A percentile compares a stretch with the other conserved stretches of the same genome.
These are phyloP conservation scores for Calephelis perditalis DNA, from an alignment of 2,888 invertebrate species.

Conservation along the genomic window DNA sequence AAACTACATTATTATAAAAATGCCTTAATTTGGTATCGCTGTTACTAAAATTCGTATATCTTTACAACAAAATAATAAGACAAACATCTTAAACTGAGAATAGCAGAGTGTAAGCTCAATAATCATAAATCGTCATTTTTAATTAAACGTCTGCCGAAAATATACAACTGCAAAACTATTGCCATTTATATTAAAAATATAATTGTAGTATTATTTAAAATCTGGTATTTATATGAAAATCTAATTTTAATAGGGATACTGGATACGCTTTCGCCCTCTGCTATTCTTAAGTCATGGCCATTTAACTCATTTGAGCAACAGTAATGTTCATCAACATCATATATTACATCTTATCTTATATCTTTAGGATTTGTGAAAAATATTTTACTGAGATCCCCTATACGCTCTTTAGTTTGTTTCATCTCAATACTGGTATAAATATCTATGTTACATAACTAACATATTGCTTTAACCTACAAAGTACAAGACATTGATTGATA, in stretches of 20 bases:
- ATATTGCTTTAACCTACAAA: conserved; percentile 37
- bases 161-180: too few species aligned
- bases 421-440: conserved; percentile 56
- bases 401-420: conserved; percentile 59
- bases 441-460: conserved; percentile 40
- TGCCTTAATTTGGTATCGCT: conserved; percentile 70
- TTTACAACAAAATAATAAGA: conserved; percentile 32
- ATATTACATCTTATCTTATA: conserved; percentile 46
- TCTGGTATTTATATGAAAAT: too few species aligned
- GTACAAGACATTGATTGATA: conserved; percentile 67
- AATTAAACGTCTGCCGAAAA: too few species aligned
- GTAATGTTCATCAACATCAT: conserved; percentile 27
- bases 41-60: conserved; percentile 49
- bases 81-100: conserved; percentile 15
- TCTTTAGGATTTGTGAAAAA: conserved; percentile 51
- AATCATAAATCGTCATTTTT: too few species aligned
- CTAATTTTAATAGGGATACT: too few species aligned
- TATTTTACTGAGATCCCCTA: conserved; percentile 64
- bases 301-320: conserved; percentile 37
- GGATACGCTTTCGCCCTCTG: conserved; percentile 12
- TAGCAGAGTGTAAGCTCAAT: not conserved
- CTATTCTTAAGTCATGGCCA: conserved; percentile 11
- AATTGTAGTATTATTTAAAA: too few species aligned
- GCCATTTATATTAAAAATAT: too few species aligned
- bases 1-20: conserved; percentile 50